Evolutionary conservation across 2,797 vertebrate genomes (phyloP).

Genomic region (Presbytis comata): DNA sequence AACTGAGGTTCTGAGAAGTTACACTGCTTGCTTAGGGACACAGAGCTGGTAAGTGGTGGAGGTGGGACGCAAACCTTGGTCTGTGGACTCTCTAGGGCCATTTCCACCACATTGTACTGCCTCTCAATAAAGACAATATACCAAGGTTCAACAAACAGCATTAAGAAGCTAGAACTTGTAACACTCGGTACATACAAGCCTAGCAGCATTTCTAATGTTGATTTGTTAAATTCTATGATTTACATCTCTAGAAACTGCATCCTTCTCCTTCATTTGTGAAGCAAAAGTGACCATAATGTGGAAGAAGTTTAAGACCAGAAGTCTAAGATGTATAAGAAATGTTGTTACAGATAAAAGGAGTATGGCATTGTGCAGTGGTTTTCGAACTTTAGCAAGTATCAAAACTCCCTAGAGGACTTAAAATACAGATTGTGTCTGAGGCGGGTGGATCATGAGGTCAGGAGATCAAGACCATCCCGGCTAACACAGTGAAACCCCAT

Average conservation of each 20-base stretch:
- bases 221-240: not conserved
- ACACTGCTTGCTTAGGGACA: not conserved
- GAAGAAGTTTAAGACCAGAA: not conserved
- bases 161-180: not conserved
- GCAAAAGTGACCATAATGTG: not conserved
- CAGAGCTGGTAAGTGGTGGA: not conserved
- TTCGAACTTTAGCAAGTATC: not conserved
- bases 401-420: not conserved
- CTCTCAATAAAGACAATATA: not conserved
- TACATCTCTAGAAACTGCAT: not conserved
- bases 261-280: not conserved
- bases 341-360: not conserved
- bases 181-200: not conserved
- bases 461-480: too few species aligned
- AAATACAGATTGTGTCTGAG: not conserved
- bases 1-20: not conserved
- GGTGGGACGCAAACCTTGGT: not conserved
- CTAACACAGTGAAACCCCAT: too few species aligned
- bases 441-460: too few species aligned
- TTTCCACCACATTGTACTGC: not conserved
- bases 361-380: not conserved
- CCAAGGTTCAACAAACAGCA: not conserved
- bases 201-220: not conserved
- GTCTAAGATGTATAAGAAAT: not conserved
- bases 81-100: not conserved